phyloP scores from a whole-genome alignment of 2,797 vertebrate species.

The Acipenser transmontanus region DNA sequence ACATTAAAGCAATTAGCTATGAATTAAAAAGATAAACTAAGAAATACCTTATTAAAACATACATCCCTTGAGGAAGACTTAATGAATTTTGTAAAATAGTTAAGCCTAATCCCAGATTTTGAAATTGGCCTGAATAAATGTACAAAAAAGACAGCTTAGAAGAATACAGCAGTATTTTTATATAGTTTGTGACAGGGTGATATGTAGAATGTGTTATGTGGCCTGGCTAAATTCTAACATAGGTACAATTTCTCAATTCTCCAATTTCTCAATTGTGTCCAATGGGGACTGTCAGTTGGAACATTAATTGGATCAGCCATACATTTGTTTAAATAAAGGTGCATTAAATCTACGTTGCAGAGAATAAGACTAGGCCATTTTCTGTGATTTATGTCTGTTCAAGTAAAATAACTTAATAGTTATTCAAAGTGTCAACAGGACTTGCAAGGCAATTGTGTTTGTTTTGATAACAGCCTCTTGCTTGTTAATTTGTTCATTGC shows the following conservation, averaged over 20 bases:
- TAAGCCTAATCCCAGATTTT: background rate
- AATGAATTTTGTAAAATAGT: background rate
- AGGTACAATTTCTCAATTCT: background rate
- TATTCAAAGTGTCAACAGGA: background rate
- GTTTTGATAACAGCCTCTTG: background rate
- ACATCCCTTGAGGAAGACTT: background rate
- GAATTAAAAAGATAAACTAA: slow-evolving; percentile 1
- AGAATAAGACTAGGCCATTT: background rate
- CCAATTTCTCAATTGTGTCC: background rate
- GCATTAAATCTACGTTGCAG: background rate
- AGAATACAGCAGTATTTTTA: too few species aligned
- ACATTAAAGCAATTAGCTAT: background rate
- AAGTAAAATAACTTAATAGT: background rate
- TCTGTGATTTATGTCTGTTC: background rate
- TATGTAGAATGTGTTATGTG: too few species aligned
- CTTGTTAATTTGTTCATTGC: background rate
- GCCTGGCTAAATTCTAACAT: background rate
- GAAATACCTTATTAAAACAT: slow-evolving; percentile 3
- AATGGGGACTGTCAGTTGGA: background rate
- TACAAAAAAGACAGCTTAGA: background rate
- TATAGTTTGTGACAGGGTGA: too few species aligned
- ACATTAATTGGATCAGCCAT: slow-evolving; percentile 1
- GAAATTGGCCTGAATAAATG: background rate
- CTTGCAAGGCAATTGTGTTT: background rate
- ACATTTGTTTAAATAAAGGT: slow-evolving; percentile 4